phyloP scores from a whole-genome alignment of 2,113 vertebrate genomes.

The Sitta europaea region DNA sequence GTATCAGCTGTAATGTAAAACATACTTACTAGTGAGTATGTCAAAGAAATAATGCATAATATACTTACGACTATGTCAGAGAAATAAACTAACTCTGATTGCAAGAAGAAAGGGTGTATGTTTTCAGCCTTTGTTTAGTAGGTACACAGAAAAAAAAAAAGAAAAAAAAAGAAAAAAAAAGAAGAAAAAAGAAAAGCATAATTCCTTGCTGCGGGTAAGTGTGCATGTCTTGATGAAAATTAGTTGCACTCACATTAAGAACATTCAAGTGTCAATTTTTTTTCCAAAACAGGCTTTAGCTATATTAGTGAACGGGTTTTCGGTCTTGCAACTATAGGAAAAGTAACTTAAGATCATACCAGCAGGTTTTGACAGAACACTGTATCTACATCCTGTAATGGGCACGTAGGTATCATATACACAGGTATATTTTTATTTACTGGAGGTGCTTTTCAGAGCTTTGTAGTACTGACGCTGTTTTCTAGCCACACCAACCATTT shows the following conservation, averaged over 20 bases:
- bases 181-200: not conserved
- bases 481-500: not conserved
- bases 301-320: not conserved
- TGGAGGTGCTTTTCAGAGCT: not conserved
- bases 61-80: constrained; percentile 74
- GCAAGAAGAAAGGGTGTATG: constrained; percentile 70
- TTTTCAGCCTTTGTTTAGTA: constrained; percentile 76
- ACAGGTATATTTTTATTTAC: not conserved
- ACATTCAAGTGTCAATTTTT: not conserved
- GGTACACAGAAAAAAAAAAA: constrained; percentile 7
- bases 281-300: not conserved
- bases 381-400: not conserved
- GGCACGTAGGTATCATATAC: not conserved
- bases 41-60: constrained; percentile 80
- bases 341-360: not conserved
- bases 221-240: not conserved
- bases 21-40: constrained; percentile 69
- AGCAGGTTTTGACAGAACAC: not conserved
- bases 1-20: constrained; percentile 74
- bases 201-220: not conserved
- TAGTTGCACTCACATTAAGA: not conserved
- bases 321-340: not conserved
- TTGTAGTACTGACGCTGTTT: not conserved
- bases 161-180: too few relatives aligned
- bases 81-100: constrained; percentile 79